Conservation (phyloP, 2,113 vertebrate genomes). For the Epinephelus moara region DNA sequence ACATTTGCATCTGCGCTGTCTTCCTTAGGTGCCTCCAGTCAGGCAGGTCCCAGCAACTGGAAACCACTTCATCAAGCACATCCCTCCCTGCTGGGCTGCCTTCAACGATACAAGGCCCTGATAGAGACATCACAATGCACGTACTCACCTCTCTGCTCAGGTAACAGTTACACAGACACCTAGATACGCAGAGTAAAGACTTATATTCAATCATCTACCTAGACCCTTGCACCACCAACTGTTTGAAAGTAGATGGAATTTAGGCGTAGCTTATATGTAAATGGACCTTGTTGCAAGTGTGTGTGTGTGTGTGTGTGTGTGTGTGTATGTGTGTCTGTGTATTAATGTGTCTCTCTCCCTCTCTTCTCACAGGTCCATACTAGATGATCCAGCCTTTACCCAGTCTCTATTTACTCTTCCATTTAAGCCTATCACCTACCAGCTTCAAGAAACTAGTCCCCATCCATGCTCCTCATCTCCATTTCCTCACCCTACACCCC, state of each 20-base stretch:
- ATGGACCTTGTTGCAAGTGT: not conserved
- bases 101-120: conserved; percentile 58
- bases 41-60: not conserved
- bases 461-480: not conserved
- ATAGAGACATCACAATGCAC: conserved; percentile 81
- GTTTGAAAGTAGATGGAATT: not conserved
- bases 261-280: too few relatives aligned
- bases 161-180: conserved; percentile 70
- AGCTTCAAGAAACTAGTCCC: conserved; percentile 61
- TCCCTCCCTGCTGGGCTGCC: not conserved
- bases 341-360: not conserved
- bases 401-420: conserved; percentile 71
- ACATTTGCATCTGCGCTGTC: not conserved
- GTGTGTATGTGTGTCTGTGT: not conserved
- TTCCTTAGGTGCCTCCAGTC: conserved; percentile 42
- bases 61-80: not conserved
- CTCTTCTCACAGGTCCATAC: conserved; percentile 82
- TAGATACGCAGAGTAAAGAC: not conserved
- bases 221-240: too few relatives aligned
- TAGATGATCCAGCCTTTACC: conserved; percentile 87
- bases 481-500: not conserved
- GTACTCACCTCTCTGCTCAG: conserved; percentile 85
- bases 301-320: not conserved
- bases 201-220: too few relatives aligned
- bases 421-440: conserved; percentile 84